These are phyloP conservation scores for Taenaris catops DNA, from an alignment of 2,888 invertebrate species.

Conservation along the genomic window DNA sequence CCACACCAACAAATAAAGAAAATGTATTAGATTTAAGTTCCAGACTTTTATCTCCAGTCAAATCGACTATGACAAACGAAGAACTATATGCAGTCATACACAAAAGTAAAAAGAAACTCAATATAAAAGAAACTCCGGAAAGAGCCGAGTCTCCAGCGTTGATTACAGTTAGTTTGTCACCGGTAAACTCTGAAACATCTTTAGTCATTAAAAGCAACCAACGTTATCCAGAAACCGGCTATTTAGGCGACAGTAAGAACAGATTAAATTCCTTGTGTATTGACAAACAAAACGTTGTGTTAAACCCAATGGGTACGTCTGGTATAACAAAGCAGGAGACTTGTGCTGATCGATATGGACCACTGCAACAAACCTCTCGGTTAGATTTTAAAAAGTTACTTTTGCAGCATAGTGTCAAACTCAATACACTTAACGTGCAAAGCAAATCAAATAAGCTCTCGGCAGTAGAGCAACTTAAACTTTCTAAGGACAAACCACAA, in stretches of 20 bases:
- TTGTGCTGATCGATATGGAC: constrained; percentile 83
- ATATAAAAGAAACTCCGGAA: constrained; percentile 80
- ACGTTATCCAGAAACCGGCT: constrained; percentile 81
- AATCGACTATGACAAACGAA: constrained; percentile 88
- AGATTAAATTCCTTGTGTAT: constrained; percentile 84
- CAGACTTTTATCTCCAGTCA: constrained; percentile 82
- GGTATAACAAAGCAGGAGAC: constrained; percentile 53
- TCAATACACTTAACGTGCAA: constrained; percentile 73
- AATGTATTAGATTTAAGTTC: constrained; percentile 69
- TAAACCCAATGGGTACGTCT: constrained; percentile 29
- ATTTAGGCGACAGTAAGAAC: constrained; percentile 75
- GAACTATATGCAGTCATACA: constrained; percentile 88
- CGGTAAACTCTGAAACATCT: constrained; percentile 70
- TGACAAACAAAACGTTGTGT: constrained; percentile 46
- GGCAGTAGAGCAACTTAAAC: constrained; percentile 89
- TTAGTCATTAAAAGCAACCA: constrained; percentile 60
- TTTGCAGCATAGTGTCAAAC: constrained; percentile 86
- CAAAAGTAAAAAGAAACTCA: constrained; percentile 86
- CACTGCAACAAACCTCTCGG: constrained; percentile 86
- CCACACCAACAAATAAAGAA: constrained; percentile 82
- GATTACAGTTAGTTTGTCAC: constrained; percentile 66
- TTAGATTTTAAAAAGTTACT: constrained; percentile 91
- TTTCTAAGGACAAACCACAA: constrained; percentile 79
- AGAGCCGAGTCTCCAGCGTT: constrained; percentile 69
- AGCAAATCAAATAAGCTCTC: constrained; percentile 82